Evolutionary conservation across 2,113 vertebrate genomes (phyloP), one percentile per base, ranked within the genome.

Genomic region (Chaetodon trifascialis): DNA sequence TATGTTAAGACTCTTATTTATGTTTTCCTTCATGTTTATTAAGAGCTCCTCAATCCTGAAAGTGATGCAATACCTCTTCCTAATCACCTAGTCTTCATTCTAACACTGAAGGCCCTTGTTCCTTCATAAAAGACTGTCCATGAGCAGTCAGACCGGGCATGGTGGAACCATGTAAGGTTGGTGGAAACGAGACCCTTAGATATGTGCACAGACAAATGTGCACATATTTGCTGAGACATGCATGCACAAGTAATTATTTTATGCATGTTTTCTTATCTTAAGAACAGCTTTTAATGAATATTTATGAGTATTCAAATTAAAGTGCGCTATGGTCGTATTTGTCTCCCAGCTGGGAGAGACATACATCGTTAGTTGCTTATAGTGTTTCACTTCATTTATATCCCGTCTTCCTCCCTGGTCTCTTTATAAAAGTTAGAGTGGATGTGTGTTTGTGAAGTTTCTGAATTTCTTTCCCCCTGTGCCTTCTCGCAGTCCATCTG

Each of bases 271-370:
- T 80, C 21, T 69, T 70, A 66, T 84, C 15, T 76, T 62, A 51
- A 36, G 40, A 83, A 64, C 71, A 88, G 69, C 34, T 81, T 86
- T 67, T 42, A 64, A 86, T 82, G 60, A 84, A 90, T 88, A 79
- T 88, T 86, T 63, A 89, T 83, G 68, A 54, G 42, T 36, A 23
- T 67, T 79, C 49, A 77, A 72, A 46, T 56, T 34, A 21, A 54
- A 60, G 19, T 17, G 49, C 8, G 36, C 73, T 30, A 11, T 42
- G 5, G 23, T 30, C 4, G 4, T 11, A 19, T 65, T 73, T 83
- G 25, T 59, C 70, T 67, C 40, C 47, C 76, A 86, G 80, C 79
- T 87, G 79, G 73, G 79, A 56, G 30, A 86, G 15, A 16, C 55
- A 66, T 65, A 63, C 62, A 49, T 85, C 77, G 83, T 83, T 85